Conservation (phyloP, 2,113 vertebrate species). For the Cololabis saira region DNA sequence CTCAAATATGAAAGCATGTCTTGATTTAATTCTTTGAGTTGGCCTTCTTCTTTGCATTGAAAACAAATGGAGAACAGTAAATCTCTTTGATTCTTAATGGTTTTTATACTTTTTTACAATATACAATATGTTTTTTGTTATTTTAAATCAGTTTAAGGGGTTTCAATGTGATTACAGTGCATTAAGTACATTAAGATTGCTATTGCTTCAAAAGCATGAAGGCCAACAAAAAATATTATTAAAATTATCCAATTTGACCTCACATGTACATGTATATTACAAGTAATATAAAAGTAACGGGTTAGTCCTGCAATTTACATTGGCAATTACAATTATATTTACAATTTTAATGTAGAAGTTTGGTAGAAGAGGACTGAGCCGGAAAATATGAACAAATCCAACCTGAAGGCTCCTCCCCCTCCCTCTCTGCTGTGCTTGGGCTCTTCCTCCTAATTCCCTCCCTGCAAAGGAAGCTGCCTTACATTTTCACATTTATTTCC, state of each 20-base stretch:
- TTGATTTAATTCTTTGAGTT: conserved; percentile 60
- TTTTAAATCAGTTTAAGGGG: too few species aligned
- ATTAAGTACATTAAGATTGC: too few species aligned
- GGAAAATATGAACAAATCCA: background rate
- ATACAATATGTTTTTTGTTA: too few species aligned
- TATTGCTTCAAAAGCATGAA: too few species aligned
- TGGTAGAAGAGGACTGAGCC: background rate
- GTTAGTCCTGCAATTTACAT: background rate
- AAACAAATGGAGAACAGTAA: background rate
- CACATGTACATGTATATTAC: too few species aligned
- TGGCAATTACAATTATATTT: too few species aligned
- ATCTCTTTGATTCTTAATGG: too few species aligned
- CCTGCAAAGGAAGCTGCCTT: background rate
- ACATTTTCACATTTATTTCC: background rate
- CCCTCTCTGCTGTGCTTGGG: background rate
- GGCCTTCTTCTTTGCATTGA: background rate
- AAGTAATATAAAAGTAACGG: background rate
- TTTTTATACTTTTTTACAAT: too few species aligned
- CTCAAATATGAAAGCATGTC: conserved; percentile 59
- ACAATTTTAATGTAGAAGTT: too few species aligned
- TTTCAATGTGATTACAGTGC: too few species aligned
- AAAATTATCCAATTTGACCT: too few species aligned
- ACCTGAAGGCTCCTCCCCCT: background rate
- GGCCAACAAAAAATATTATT: too few species aligned
- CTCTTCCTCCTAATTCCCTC: background rate